A percentile compares a stretch with the other conserved stretches of the same genome.
Evolutionary conservation across 2,113 vertebrate genomes (phyloP).

Genomic region (Corvus moneduloides): DNA sequence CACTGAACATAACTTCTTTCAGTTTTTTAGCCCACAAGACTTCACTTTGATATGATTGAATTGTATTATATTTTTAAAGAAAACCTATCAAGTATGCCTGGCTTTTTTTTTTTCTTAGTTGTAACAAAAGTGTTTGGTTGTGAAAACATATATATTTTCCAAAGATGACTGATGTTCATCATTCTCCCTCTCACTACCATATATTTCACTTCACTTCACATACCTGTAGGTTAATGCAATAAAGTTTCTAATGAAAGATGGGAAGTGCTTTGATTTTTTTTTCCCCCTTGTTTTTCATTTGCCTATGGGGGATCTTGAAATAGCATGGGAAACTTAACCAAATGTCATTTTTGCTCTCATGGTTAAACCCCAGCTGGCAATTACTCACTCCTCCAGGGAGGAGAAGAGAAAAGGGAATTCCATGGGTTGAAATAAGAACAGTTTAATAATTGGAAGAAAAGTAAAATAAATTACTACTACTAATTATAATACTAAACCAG

Average conservation of each 20-base stretch:
- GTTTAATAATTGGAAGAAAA: neutral
- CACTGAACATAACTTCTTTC: neutral
- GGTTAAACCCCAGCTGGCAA: neutral
- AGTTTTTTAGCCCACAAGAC: neutral
- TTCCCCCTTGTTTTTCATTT: neutral
- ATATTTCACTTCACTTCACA: slow-evolving; percentile 43
- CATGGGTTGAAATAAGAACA: neutral
- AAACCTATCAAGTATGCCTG: slow-evolving; percentile 18
- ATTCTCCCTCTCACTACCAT: slow-evolving; percentile 16
- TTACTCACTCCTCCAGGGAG: neutral
- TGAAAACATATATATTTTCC: slow-evolving; percentile 61
- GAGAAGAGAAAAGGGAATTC: neutral
- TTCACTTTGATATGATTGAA: slow-evolving; percentile 56
- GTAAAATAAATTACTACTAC: neutral
- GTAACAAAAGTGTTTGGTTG: slow-evolving; percentile 48
- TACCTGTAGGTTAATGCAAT: slow-evolving; percentile 64
- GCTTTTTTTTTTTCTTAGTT: slow-evolving; percentile 29
- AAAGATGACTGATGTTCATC: slow-evolving; percentile 61
- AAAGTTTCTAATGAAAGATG: slow-evolving; percentile 68
- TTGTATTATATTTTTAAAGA: slow-evolving; percentile 60
- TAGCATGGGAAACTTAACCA: neutral
- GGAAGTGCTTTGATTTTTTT: neutral
- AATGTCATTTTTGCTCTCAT: neutral
- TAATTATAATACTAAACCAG: neutral
- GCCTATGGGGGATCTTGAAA: neutral